Evolutionary conservation across 2,113 vertebrate genomes (phyloP).

Genomic region (Gorsachius goisagi): DNA sequence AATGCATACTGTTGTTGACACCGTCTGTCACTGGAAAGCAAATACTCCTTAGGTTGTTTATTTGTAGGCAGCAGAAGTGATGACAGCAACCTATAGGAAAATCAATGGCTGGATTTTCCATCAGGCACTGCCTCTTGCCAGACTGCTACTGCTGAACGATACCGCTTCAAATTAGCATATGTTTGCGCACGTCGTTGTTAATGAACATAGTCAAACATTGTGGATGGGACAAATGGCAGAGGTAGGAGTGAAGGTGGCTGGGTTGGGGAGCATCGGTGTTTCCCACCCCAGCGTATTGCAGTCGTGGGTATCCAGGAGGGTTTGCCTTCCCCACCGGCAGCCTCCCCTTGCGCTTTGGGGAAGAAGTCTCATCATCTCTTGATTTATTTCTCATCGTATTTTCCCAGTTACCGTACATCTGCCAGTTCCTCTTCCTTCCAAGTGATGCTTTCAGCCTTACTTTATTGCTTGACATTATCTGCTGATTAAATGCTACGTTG

Average conservation of each 20-base stretch:
- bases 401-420: neutral
- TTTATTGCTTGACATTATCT: neutral
- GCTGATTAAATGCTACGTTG: neutral
- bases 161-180: neutral
- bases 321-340: neutral
- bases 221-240: neutral
- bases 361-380: neutral
- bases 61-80: neutral
- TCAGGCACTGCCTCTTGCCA: neutral
- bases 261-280: too few species aligned
- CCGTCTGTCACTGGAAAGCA: neutral
- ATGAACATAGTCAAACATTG: neutral
- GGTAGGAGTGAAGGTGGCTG: neutral
- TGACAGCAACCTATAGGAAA: constrained; percentile 12
- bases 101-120: constrained; percentile 26
- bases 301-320: fast-evolving
- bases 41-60: neutral
- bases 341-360: neutral
- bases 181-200: neutral
- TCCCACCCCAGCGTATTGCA: fast-evolving
- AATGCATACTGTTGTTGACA: neutral
- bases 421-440: neutral
- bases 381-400: neutral
- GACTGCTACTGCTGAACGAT: neutral
- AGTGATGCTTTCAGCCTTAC: neutral